Evolutionary conservation across 2,797 vertebrate species (phyloP).

Genomic region (Carcharodon carcharias): DNA sequence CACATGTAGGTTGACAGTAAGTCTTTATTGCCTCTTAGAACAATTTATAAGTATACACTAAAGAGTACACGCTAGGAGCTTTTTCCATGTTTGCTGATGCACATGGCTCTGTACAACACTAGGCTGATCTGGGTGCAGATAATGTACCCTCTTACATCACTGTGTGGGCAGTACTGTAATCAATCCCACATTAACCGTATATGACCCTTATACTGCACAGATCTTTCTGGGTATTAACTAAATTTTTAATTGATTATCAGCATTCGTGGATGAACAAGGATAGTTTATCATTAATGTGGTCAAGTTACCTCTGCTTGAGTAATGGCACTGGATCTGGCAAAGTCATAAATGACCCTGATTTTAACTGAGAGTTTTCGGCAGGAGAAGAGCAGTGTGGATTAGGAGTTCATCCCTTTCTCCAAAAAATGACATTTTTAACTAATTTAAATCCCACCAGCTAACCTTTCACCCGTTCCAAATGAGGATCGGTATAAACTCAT

Average conservation of each 20-base stretch:
- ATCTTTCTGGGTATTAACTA: neutral
- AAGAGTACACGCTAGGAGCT: too few relatives aligned
- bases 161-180: too few relatives aligned
- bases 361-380: neutral
- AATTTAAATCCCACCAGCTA: neutral
- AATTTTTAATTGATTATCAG: neutral
- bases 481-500: neutral
- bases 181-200: too few relatives aligned
- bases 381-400: neutral
- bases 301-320: neutral
- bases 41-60: too few relatives aligned
- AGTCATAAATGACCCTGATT: neutral
- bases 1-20: too few relatives aligned
- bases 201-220: too few relatives aligned
- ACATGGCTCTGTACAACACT: too few relatives aligned
- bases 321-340: neutral
- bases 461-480: neutral
- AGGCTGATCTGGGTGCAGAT: too few relatives aligned
- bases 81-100: too few relatives aligned
- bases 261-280: neutral
- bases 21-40: too few relatives aligned
- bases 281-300: neutral
- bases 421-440: neutral
- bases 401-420: neutral
- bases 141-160: too few relatives aligned